A percentile compares a stretch with the other conserved stretches of the same genome.
Conservation (phyloP, 2,797 vertebrate genomes). For the Micrastur ruficollis region DNA sequence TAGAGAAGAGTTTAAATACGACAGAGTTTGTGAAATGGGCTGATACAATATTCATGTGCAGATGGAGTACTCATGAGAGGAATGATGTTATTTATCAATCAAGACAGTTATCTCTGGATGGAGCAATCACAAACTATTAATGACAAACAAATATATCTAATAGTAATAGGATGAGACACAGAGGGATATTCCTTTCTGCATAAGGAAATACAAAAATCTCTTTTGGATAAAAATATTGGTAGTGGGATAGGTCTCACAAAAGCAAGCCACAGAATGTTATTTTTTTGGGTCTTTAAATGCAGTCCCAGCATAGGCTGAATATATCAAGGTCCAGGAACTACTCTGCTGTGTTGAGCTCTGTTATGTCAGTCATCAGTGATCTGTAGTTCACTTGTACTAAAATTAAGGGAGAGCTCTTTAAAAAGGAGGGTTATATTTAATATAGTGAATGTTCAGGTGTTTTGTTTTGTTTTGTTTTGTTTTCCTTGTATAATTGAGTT, state of each 20-base stretch:
- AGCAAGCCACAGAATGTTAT: background rate
- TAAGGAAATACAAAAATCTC: background rate
- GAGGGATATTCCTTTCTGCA: background rate
- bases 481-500: background rate
- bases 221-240: background rate
- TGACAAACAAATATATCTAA: background rate
- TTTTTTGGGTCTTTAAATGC: background rate
- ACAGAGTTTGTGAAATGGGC: background rate
- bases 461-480: background rate
- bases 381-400: background rate
- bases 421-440: accelerated
- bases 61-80: background rate
- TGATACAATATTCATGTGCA: background rate
- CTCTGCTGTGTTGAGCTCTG: background rate
- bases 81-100: background rate
- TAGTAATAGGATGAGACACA: background rate
- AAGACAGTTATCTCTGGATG: background rate
- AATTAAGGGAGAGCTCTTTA: background rate
- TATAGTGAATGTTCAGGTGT: accelerated
- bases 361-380: background rate
- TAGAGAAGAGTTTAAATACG: background rate
- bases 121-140: background rate
- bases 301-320: background rate
- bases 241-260: background rate
- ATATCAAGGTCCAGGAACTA: background rate